Evolutionary conservation across 2,888 invertebrate species (phyloP).

Genomic region (Oligia strigilis): DNA sequence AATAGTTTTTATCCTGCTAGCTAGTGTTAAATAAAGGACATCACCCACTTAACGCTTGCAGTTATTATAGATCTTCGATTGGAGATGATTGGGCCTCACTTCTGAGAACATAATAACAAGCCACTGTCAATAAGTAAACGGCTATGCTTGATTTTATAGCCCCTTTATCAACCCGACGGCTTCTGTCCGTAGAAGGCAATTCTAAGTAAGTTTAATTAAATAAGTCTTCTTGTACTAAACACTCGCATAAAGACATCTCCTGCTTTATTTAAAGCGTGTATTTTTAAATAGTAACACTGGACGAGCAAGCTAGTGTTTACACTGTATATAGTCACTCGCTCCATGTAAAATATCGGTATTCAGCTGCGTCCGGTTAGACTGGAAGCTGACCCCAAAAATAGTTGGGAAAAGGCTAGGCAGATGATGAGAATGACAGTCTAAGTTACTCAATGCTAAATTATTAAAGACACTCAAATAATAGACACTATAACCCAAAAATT

Average conservation of each 20-base stretch:
- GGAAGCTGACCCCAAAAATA: neutral
- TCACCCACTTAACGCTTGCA: neutral
- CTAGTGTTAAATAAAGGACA: neutral
- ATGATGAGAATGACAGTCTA: neutral
- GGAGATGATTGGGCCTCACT: neutral
- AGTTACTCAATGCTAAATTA: neutral
- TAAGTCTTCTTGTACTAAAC: neutral
- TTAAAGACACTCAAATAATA: neutral
- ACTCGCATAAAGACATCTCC: neutral
- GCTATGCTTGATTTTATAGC: neutral
- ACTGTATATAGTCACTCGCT: neutral
- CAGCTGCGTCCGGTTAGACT: neutral
- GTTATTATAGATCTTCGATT: neutral
- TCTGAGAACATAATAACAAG: neutral
- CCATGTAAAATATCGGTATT: no score
- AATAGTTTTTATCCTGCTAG: no score
- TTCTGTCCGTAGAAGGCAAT: neutral
- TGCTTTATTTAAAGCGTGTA: neutral
- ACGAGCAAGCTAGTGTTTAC: neutral
- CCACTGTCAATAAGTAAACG: neutral
- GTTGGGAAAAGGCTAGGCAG: neutral
- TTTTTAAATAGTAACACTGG: neutral
- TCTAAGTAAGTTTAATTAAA: neutral
- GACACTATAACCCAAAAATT: neutral
- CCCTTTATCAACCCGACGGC: conserved; percentile 17